These are phyloP conservation scores for Diaperis boleti DNA, from an alignment of 2,888 invertebrate species.

Conservation along the genomic window DNA sequence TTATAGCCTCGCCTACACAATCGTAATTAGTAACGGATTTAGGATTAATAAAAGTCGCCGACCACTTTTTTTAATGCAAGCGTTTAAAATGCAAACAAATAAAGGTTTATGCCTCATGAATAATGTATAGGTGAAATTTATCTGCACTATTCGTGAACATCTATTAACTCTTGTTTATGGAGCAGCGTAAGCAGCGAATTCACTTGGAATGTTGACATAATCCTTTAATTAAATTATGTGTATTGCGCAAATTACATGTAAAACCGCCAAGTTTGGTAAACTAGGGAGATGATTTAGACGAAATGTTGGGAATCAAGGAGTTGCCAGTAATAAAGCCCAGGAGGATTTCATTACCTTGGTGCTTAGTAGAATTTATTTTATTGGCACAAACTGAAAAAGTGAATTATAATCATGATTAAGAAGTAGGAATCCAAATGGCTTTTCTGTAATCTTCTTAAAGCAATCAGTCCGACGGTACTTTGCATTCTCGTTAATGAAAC, in stretches of 20 bases:
- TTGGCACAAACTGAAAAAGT: background rate
- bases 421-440: background rate
- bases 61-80: too few relatives aligned
- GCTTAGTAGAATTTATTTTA: background rate
- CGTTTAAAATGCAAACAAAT: too few relatives aligned
- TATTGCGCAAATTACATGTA: constrained; percentile 18
- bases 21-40: too few relatives aligned
- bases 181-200: constrained; percentile 16
- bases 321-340: background rate
- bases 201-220: constrained; percentile 24
- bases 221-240: constrained; percentile 30
- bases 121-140: constrained; percentile 25
- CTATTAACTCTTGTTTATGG: constrained; percentile 33
- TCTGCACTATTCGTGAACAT: constrained; percentile 18
- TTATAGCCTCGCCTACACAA: background rate
- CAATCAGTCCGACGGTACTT: background rate
- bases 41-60: too few relatives aligned
- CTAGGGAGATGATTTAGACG: constrained; percentile 3
- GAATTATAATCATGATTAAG: background rate
- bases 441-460: background rate
- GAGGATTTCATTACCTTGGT: background rate
- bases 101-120: background rate
- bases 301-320: background rate
- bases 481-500: background rate
- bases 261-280: constrained; percentile 6